Percentiles rank a stretch among this genome's conserved stretches.
phyloP scores from a whole-genome alignment of 2,113 vertebrate genomes.

The Plecotus auritus region DNA sequence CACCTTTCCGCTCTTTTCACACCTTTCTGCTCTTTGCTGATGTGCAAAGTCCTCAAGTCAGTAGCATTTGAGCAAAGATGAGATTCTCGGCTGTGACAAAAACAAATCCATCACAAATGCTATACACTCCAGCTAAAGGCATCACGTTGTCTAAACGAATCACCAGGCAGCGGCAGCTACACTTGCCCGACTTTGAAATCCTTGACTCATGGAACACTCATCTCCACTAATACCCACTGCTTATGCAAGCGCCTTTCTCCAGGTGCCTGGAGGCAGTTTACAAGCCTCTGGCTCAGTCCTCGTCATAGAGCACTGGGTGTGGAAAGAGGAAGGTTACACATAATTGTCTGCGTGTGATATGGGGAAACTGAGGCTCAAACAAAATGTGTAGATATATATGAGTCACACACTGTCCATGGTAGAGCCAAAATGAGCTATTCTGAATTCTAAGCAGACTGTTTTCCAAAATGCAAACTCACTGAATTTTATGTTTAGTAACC shows the following conservation, averaged over 20 bases:
- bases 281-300: background rate
- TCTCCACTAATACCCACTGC: background rate
- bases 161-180: background rate
- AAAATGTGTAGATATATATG: background rate
- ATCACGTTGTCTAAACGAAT: background rate
- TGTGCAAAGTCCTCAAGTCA: background rate
- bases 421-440: background rate
- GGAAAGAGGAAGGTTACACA: background rate
- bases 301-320: background rate
- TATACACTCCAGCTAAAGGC: background rate
- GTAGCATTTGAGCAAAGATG: background rate
- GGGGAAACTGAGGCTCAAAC: slow-evolving; percentile 19
- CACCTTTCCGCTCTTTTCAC: background rate
- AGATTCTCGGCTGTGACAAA: background rate
- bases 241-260: background rate
- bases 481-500: background rate
- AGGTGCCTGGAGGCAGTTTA: background rate
- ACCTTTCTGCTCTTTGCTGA: background rate
- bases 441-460: background rate
- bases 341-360: background rate
- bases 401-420: background rate
- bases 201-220: slow-evolving; percentile 50
- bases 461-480: background rate
- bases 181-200: background rate
- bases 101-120: background rate